Conservation (phyloP, 2,888 invertebrate species). For the Spialia ferax region DNA sequence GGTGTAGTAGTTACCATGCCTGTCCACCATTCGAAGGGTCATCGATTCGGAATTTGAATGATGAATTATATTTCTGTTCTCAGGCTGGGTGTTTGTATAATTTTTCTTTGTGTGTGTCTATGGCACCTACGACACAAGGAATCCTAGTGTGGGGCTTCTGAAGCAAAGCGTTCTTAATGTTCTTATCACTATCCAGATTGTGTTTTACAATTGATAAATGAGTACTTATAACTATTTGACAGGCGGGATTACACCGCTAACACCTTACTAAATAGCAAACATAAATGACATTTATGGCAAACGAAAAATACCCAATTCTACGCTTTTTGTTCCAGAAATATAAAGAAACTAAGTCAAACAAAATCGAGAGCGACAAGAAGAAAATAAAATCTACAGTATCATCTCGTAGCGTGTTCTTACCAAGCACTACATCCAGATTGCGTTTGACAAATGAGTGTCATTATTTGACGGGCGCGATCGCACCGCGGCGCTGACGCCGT, state of each 20-base stretch:
- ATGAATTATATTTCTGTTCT: no score
- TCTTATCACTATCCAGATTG: constrained; percentile 44
- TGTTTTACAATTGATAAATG: constrained; percentile 85
- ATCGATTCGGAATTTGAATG: no score
- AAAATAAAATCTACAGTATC: constrained; percentile 7
- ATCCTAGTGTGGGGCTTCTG: no score
- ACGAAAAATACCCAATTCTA: no score
- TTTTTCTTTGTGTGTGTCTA: no score
- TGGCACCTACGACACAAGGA: no score
- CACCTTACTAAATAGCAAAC: no score
- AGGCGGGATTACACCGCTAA: constrained; percentile 55
- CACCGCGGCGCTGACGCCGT: constrained; percentile 52
- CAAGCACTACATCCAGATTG: constrained; percentile 44
- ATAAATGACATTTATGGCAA: no score
- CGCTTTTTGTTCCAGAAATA: neutral
- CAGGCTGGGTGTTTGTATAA: no score
- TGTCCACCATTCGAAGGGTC: no score
- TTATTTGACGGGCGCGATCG: constrained; percentile 58
- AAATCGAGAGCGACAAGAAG: neutral
- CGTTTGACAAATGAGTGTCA: constrained; percentile 84
- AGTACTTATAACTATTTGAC: constrained; percentile 70
- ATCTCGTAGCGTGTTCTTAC: constrained; percentile 9
- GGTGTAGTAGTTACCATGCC: no score
- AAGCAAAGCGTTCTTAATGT: no score
- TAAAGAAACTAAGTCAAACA: neutral